A percentile compares a stretch with the other conserved stretches of the same genome.
Conservation (phyloP, 2,888 invertebrate species). For the Scaeva pyrastri region DNA sequence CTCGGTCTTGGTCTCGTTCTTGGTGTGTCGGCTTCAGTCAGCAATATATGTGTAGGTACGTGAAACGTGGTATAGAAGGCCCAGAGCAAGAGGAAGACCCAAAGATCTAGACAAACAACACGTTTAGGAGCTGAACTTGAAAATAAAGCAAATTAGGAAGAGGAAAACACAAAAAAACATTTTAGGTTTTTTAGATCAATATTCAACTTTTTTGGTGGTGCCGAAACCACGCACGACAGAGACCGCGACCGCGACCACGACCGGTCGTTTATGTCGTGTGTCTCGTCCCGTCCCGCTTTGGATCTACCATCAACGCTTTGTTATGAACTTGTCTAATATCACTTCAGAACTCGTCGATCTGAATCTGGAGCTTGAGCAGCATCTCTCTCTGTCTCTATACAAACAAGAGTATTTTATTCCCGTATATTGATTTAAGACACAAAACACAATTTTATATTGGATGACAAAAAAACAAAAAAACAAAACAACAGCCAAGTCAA, state of each 20-base stretch:
- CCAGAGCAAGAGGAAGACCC: constrained; percentile 39
- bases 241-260: no score
- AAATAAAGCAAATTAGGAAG: constrained; percentile 67
- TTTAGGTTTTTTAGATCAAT: constrained; percentile 57
- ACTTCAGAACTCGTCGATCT: neutral
- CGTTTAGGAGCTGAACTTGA: constrained; percentile 66
- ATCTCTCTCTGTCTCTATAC: neutral
- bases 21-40: neutral
- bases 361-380: constrained; percentile 12
- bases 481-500: constrained; percentile 21
- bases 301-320: neutral
- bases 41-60: no score
- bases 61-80: neutral
- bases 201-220: constrained; percentile 44
- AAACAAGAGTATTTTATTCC: constrained; percentile 26
- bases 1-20: no score
- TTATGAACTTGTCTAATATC: neutral
- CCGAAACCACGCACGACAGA: no score
- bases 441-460: neutral
- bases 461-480: constrained; percentile 7
- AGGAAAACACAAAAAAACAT: constrained; percentile 35
- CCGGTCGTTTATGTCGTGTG: neutral
- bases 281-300: neutral
- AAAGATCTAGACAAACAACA: constrained; percentile 58
- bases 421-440: constrained; percentile 65